Percentiles rank a stretch among this genome's conserved stretches.
Conservation (phyloP, 1,140 invertebrate species). For the Colletes gigas region DNA sequence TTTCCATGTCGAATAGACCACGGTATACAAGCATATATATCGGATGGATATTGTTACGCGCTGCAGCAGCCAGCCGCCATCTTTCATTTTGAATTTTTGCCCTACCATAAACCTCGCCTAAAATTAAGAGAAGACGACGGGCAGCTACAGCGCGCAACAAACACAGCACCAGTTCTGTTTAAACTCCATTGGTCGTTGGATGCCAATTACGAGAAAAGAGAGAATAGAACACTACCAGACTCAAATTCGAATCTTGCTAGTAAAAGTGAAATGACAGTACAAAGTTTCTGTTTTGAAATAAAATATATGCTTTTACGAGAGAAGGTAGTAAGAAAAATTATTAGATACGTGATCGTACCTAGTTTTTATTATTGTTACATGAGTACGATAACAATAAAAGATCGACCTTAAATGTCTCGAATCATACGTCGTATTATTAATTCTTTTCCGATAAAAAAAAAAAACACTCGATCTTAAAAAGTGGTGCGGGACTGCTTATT, state of each 20-base stretch:
- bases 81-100: no score
- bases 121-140: no score
- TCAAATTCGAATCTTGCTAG: conserved; percentile 13
- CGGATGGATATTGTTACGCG: conserved; percentile 49
- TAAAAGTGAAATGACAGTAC: conserved; percentile 18
- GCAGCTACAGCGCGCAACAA: no score
- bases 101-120: no score
- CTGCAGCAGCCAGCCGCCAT: no score
- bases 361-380: conserved; percentile 30
- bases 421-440: neutral
- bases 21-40: conserved; percentile 44
- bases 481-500: conserved; percentile 6
- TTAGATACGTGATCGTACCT: conserved; percentile 16
- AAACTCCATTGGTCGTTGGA: conserved; percentile 14
- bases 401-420: conserved; percentile 14
- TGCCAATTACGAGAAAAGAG: neutral
- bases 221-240: neutral
- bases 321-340: conserved; percentile 6
- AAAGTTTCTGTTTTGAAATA: conserved; percentile 22
- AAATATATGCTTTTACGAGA: neutral
- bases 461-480: neutral
- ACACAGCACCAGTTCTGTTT: conserved; percentile 35
- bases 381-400: neutral
- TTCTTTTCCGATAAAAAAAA: neutral
- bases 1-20: conserved; percentile 26